Conservation (phyloP, 2,888 invertebrate species). For the Pocota personata region DNA sequence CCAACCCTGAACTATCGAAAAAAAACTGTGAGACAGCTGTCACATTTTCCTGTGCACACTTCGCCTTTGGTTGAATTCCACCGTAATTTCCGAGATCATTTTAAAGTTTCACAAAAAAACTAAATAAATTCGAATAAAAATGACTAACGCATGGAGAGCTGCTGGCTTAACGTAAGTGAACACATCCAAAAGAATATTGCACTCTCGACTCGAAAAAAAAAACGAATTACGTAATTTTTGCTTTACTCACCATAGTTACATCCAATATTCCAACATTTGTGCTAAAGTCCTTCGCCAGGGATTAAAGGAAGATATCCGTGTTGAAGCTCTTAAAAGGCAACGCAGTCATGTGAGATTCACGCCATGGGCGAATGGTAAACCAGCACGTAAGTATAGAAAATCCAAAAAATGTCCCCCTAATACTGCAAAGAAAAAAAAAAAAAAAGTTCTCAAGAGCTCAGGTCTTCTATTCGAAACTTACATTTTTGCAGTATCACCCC, state of each 20-base stretch:
- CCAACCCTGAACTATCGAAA: slow-evolving; percentile 19
- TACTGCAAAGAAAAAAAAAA: slow-evolving; percentile 10
- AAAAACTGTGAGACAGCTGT: slow-evolving; percentile 10
- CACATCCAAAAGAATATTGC: background rate
- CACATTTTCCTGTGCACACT: slow-evolving; percentile 47
- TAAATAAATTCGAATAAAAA: slow-evolving; percentile 83
- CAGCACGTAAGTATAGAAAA: slow-evolving; percentile 88
- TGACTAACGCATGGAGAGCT: slow-evolving; percentile 89
- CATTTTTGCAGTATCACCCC: slow-evolving; percentile 1
- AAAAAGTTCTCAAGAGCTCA: background rate
- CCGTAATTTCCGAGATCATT: slow-evolving; percentile 21
- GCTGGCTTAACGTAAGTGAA: slow-evolving; percentile 91
- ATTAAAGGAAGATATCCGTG: slow-evolving; percentile 89
- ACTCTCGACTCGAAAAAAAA: slow-evolving; percentile 7
- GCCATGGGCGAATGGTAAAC: slow-evolving; percentile 95
- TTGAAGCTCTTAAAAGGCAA: slow-evolving; percentile 90
- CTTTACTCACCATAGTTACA: slow-evolving; percentile 88
- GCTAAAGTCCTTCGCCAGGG: slow-evolving; percentile 91
- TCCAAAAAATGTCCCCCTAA: background rate
- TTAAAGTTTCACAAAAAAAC: slow-evolving; percentile 11
- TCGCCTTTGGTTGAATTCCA: background rate
- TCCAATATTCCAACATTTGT: slow-evolving; percentile 97
- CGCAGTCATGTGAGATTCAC: slow-evolving; percentile 91
- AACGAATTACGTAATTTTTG: slow-evolving; percentile 55
- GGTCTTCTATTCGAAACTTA: background rate